Percentiles rank a stretch among this genome's conserved stretches.
Conservation (phyloP, 2,888 invertebrate genomes). For the Hydrotaea cyrtoneurina region DNA sequence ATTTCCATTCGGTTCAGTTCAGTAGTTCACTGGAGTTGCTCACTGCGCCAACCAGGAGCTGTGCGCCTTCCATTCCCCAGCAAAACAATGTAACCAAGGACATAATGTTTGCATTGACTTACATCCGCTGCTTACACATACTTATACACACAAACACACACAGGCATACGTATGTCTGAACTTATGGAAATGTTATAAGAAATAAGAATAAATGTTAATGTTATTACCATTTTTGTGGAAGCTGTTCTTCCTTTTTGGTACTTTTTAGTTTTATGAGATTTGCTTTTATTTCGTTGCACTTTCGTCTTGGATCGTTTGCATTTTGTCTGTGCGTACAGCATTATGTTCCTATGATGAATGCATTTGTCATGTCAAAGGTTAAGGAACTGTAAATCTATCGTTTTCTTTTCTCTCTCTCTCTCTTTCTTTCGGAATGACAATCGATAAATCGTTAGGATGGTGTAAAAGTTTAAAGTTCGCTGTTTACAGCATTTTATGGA, state of each 20-base stretch:
- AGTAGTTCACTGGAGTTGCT: slow-evolving; percentile 29
- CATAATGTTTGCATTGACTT: neutral
- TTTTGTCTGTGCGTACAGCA: slow-evolving; percentile 26
- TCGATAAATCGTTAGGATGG: slow-evolving; percentile 18
- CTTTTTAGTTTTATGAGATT: slow-evolving; percentile 10
- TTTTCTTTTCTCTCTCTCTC: no score
- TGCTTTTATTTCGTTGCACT: slow-evolving; percentile 28
- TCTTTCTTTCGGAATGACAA: slow-evolving; percentile 45
- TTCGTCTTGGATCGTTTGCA: slow-evolving; percentile 39
- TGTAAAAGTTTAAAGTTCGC: no score
- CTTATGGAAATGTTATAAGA: slow-evolving; percentile 36
- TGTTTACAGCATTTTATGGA: no score
- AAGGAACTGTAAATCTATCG: slow-evolving; percentile 47
- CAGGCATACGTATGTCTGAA: neutral
- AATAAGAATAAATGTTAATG: slow-evolving; percentile 30
- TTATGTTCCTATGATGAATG: slow-evolving; percentile 48
- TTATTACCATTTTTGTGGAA: slow-evolving; percentile 21
- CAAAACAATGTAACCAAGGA: slow-evolving; percentile 24
- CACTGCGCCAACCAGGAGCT: neutral
- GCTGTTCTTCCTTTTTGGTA: neutral
- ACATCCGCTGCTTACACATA: neutral
- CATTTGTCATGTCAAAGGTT: slow-evolving; percentile 58
- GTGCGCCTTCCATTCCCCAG: neutral
- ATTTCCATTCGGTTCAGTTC: no score
- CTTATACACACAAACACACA: neutral